These are phyloP conservation scores for Trachymyrmex cornetzi DNA, from an alignment of 1,140 invertebrate species.

Conservation along the genomic window DNA sequence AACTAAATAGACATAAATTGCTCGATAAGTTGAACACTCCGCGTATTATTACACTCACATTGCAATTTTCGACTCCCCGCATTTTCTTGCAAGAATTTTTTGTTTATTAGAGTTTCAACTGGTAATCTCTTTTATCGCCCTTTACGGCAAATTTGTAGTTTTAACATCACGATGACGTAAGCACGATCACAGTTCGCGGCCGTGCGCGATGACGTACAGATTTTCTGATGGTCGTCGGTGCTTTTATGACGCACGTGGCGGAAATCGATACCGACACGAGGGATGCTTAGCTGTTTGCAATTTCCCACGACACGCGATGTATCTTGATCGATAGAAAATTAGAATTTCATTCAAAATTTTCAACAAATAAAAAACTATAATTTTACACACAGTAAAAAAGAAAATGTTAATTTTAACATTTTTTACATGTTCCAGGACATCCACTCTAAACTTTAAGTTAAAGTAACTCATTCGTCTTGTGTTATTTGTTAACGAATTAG, in stretches of 20 bases:
- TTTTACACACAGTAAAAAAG: too few species aligned
- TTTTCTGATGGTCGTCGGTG: slow-evolving; percentile 45
- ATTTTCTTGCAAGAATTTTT: background rate
- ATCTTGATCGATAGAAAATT: slow-evolving; percentile 27
- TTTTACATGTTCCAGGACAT: too few species aligned
- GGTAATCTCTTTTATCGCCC: background rate
- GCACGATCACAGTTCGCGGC: slow-evolving; percentile 34
- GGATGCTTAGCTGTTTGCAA: slow-evolving; percentile 4
- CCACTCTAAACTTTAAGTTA: too few species aligned
- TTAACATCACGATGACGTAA: slow-evolving; percentile 50
- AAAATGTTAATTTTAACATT: too few species aligned
- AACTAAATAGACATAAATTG: too few species aligned
- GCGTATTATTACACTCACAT: too few species aligned
- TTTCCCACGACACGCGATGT: slow-evolving; percentile 31
- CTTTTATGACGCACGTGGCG: slow-evolving; percentile 43
- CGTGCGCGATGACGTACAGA: slow-evolving; percentile 39
- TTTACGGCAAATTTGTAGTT: slow-evolving; percentile 5
- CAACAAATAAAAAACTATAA: background rate
- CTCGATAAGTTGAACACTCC: too few species aligned
- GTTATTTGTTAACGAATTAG: too few species aligned
- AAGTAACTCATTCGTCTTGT: too few species aligned
- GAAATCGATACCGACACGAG: slow-evolving; percentile 34
- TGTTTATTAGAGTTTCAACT: background rate
- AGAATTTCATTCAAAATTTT: background rate
- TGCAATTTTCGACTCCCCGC: too few species aligned